These are phyloP conservation scores for Vombatus ursinus DNA, from an alignment of 2,113 vertebrate genomes.

Conservation along the genomic window DNA sequence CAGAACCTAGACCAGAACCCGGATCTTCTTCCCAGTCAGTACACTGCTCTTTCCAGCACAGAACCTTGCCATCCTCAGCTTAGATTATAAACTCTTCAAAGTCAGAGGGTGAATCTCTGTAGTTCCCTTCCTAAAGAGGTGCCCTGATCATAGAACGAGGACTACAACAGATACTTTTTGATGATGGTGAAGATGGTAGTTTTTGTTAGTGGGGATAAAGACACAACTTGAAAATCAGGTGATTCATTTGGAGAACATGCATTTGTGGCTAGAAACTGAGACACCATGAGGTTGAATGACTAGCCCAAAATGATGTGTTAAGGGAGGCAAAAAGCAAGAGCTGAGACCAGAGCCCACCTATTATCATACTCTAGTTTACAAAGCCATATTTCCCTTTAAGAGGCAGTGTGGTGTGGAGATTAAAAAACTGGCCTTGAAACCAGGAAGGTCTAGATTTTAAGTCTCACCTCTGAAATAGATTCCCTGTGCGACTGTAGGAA, in stretches of 20 bases:
- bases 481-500: neutral
- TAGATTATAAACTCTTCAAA: neutral
- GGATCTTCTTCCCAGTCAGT: neutral
- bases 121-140: neutral
- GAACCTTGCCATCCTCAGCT: neutral
- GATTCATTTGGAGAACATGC: neutral
- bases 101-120: neutral
- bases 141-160: neutral
- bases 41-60: neutral
- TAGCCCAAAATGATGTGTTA: neutral
- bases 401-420: neutral
- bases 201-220: conserved; percentile 1
- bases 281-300: neutral
- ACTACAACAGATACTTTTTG: neutral
- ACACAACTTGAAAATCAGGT: neutral
- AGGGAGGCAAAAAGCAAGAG: neutral
- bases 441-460: neutral
- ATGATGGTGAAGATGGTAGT: neutral
- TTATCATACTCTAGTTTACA: neutral
- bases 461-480: neutral
- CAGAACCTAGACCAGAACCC: neutral
- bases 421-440: neutral
- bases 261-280: conserved; percentile 6
- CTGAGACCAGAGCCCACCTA: neutral
- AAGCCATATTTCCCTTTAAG: neutral